Evolutionary conservation across 2,113 vertebrate species (phyloP).

Genomic region (Orientallactaga bullata): DNA sequence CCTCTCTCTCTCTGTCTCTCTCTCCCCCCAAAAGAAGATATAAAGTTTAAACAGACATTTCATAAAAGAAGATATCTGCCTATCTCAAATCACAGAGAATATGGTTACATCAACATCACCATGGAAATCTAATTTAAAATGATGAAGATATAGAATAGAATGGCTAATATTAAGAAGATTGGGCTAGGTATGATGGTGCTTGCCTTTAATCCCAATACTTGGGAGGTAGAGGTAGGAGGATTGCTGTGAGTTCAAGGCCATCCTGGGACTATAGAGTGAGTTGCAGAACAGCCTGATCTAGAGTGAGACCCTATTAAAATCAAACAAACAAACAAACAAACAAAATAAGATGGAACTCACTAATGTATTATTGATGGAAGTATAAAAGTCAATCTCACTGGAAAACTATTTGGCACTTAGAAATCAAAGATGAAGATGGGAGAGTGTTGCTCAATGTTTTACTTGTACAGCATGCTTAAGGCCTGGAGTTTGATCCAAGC

Average conservation of each 20-base stretch:
- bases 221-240: no score
- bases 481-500: neutral
- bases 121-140: neutral
- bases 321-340: no score
- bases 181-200: no score
- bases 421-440: neutral
- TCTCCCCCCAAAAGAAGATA: no score
- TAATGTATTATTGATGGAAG: neutral
- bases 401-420: neutral
- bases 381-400: constrained; percentile 26
- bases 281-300: no score
- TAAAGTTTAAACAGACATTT: no score
- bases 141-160: neutral
- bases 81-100: neutral
- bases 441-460: neutral
- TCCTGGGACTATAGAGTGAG: no score
- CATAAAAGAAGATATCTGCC: no score
- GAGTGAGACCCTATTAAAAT: no score
- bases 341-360: neutral
- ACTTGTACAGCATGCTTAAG: neutral
- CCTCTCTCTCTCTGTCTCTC: no score
- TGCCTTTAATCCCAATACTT: no score
- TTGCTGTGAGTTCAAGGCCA: no score
- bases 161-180: neutral
- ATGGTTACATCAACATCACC: neutral